Conservation (phyloP, 2,888 invertebrate species). For the Eupithecia insigniata region DNA sequence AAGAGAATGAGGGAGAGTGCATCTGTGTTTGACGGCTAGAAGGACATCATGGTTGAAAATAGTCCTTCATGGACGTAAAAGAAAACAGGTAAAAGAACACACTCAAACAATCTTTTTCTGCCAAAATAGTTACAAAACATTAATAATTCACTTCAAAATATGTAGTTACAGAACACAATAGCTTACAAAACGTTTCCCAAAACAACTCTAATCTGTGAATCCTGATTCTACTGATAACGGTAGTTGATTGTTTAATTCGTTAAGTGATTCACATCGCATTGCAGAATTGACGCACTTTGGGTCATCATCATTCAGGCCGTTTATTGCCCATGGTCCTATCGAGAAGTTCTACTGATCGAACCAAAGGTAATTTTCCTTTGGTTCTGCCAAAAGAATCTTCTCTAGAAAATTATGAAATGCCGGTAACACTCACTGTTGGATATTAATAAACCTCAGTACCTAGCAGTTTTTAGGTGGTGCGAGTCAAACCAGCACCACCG, state of each 20-base stretch:
- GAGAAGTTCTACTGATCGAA: too few species aligned
- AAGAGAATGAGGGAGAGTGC: background rate
- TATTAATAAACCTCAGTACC: too few species aligned
- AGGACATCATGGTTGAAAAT: background rate
- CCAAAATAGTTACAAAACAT: conserved; percentile 29
- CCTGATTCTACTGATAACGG: conserved; percentile 16
- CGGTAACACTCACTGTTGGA: too few species aligned
- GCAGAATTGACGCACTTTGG: background rate
- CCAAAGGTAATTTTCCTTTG: too few species aligned
- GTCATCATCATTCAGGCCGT: background rate
- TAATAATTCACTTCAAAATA: conserved; percentile 35
- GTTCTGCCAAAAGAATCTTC: too few species aligned
- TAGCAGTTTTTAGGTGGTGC: too few species aligned
- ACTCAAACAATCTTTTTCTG: background rate
- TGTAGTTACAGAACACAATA: conserved; percentile 31
- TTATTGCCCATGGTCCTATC: too few species aligned
- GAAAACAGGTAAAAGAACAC: background rate
- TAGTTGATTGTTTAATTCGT: conserved; percentile 8
- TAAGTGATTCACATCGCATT: conserved; percentile 5
- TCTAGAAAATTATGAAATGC: too few species aligned
- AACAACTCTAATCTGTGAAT: conserved; percentile 28
- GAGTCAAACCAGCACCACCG: too few species aligned
- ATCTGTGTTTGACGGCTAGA: background rate
- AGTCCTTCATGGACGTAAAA: background rate
- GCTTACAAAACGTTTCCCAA: conserved; percentile 27